Conservation (phyloP, 1,140 invertebrate species). For the Fopius arisanus region DNA sequence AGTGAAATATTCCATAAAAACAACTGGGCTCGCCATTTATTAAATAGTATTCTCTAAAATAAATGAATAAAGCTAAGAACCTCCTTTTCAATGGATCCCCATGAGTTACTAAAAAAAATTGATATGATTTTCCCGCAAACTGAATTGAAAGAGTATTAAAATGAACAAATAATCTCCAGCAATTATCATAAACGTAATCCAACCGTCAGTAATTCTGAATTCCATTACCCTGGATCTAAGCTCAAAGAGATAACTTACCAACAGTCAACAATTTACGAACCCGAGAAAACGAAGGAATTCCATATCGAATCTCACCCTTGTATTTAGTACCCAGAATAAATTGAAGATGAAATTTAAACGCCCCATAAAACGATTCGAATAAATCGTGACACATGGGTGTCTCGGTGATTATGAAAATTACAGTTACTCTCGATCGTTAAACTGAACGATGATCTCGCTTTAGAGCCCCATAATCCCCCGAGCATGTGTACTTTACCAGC, state of each 20-base stretch:
- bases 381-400: background rate
- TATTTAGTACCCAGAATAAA: background rate
- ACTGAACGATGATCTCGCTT: background rate
- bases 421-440: background rate
- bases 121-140: too few relatives aligned
- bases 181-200: background rate
- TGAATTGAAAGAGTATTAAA: too few relatives aligned
- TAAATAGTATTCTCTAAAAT: too few relatives aligned
- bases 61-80: too few relatives aligned
- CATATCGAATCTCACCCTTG: background rate
- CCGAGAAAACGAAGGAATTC: background rate
- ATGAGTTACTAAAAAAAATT: too few relatives aligned
- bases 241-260: background rate
- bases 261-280: background rate
- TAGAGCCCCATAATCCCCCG: background rate
- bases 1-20: too few relatives aligned
- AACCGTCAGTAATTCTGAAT: background rate
- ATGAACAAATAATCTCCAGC: background rate
- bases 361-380: background rate
- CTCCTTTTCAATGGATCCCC: too few relatives aligned
- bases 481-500: conserved; percentile 1
- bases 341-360: background rate
- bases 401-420: background rate
- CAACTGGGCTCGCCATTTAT: too few relatives aligned
- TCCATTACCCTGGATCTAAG: background rate